phyloP scores from a whole-genome alignment of 2,113 vertebrate genomes.

The Okapia johnstoni region DNA sequence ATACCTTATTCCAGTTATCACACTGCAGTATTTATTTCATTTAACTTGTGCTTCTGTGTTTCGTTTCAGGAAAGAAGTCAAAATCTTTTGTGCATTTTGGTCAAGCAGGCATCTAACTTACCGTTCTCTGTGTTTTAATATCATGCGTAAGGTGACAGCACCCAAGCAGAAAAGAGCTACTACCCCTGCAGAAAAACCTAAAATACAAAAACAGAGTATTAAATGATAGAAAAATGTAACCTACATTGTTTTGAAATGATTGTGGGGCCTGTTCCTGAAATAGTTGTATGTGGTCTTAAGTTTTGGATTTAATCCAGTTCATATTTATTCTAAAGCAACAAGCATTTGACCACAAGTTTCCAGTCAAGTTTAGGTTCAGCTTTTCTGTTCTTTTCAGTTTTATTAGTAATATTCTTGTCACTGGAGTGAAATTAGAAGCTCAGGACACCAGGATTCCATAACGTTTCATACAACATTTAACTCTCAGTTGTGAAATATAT shows the following conservation, averaged over 20 bases:
- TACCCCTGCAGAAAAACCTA: conserved; percentile 30
- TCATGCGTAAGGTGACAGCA: neutral
- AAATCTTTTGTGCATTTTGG: neutral
- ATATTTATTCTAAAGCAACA: neutral
- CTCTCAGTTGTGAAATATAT: neutral
- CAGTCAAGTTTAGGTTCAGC: neutral
- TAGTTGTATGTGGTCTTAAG: neutral
- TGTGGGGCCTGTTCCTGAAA: neutral
- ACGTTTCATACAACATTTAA: neutral
- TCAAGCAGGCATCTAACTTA: conserved; percentile 39
- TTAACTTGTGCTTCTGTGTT: neutral
- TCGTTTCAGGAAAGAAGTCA: neutral
- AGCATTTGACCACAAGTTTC: neutral
- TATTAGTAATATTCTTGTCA: neutral
- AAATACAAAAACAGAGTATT: neutral
- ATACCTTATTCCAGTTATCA: neutral
- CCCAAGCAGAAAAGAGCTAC: neutral
- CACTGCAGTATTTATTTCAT: neutral
- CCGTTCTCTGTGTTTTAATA: conserved; percentile 48
- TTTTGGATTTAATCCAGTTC: neutral
- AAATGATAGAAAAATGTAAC: neutral
- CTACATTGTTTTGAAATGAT: neutral
- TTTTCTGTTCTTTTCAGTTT: neutral
- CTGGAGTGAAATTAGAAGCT: neutral
- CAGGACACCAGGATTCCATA: neutral